Conservation (phyloP, 2,797 vertebrate genomes). For the Chlorospingus semifuscus region DNA sequence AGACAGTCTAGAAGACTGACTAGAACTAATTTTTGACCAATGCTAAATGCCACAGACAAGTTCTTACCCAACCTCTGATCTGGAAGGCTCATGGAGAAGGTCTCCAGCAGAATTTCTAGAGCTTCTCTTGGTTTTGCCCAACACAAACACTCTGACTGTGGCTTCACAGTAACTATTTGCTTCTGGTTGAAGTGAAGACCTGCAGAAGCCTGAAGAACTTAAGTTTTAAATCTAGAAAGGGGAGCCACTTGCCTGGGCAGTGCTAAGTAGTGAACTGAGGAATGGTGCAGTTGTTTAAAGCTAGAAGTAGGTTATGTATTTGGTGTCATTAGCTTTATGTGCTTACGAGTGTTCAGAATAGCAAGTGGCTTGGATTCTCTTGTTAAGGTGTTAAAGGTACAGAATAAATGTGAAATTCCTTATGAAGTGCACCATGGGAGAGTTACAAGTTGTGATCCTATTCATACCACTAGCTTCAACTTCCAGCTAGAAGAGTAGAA, state of each 20-base stretch:
- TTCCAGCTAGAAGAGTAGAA: not conserved
- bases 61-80: constrained; percentile 49
- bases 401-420: not conserved
- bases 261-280: not conserved
- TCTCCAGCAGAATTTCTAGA: constrained; percentile 38
- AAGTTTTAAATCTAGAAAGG: constrained; percentile 21
- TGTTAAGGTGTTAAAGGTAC: not conserved
- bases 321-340: not conserved
- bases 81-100: constrained; percentile 14
- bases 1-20: constrained; percentile 11
- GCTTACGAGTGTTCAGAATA: not conserved
- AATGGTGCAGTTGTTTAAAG: not conserved
- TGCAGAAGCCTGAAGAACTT: constrained; percentile 54
- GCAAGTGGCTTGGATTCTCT: not conserved
- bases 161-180: constrained; percentile 30
- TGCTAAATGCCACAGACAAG: not conserved
- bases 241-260: not conserved
- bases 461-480: not conserved
- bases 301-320: not conserved
- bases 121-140: constrained; percentile 36
- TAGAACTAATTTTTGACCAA: constrained; percentile 21
- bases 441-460: not conserved
- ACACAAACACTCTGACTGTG: constrained; percentile 10
- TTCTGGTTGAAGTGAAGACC: constrained; percentile 45
- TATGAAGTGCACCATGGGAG: not conserved